A percentile compares a stretch with the other conserved stretches of the same genome.
These are phyloP conservation scores for Pardosa pseudoannulata DNA, from an alignment of 2,888 invertebrate genomes.

Conservation along the genomic window DNA sequence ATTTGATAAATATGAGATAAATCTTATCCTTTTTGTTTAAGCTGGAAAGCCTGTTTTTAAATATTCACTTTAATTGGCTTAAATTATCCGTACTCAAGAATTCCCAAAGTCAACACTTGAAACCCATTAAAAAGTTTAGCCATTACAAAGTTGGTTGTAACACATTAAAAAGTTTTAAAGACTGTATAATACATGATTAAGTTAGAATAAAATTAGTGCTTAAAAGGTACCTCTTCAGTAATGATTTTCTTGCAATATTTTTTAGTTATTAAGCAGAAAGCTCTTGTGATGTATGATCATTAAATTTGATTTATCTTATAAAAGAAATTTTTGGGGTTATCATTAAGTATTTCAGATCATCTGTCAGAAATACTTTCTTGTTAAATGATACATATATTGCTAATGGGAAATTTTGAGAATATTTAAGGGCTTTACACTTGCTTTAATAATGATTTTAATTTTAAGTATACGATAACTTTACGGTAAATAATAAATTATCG, in stretches of 20 bases:
- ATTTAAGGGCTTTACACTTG: no score
- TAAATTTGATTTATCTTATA: background rate
- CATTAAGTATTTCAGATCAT: no score
- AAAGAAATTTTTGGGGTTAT: background rate
- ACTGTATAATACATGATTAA: background rate
- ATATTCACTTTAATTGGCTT: background rate
- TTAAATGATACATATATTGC: no score
- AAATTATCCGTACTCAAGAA: background rate
- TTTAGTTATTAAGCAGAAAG: background rate
- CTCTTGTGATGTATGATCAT: background rate
- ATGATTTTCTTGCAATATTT: background rate
- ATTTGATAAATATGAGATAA: no score
- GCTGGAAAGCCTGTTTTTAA: background rate
- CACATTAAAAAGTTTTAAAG: background rate
- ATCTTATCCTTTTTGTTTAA: no score
- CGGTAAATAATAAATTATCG: no score
- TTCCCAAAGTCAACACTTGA: background rate
- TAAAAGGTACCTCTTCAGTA: background rate
- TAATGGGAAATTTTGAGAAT: no score
- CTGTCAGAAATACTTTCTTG: no score
- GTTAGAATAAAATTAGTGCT: background rate
- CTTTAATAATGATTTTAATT: no score
- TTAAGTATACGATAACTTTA: no score
- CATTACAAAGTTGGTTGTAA: background rate
- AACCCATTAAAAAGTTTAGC: background rate